Conservation (phyloP, 30 jellyfish, hydroid and myxozoan species). For the Hydractinia symbiolongicarpus region DNA sequence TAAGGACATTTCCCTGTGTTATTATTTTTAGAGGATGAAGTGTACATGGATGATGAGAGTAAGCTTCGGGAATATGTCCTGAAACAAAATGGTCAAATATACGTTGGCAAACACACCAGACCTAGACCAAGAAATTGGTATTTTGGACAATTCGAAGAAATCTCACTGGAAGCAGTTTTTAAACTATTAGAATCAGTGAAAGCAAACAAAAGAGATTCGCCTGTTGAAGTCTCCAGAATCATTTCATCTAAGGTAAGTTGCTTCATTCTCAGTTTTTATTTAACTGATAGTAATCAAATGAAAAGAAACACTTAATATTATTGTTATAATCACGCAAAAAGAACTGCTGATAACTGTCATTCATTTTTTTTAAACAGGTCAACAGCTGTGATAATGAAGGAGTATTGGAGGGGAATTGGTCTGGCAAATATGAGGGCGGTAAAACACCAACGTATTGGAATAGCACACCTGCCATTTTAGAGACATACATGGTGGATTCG, state of each 20-base stretch:
- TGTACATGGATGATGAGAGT: conserved; percentile 75
- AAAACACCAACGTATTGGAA: conserved; percentile 87
- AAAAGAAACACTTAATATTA: too few species aligned
- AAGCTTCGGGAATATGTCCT: conserved; percentile 61
- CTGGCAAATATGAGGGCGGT: conserved; percentile 92
- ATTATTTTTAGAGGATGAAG: conserved; percentile 69
- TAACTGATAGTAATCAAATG: too few species aligned
- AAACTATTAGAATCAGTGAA: conserved; percentile 41
- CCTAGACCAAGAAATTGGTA: conserved; percentile 65
- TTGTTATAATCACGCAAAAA: too few species aligned
- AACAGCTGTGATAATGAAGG: conserved; percentile 85
- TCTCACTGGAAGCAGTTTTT: conserved; percentile 63
- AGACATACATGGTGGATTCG: conserved; percentile 44
- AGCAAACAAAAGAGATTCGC: conserved; percentile 55
- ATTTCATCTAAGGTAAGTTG: conserved; percentile 69
- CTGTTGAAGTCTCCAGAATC: conserved; percentile 67
- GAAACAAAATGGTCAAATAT: conserved; percentile 66
- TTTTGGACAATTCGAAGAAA: conserved; percentile 97
- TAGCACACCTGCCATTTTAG: conserved; percentile 88
- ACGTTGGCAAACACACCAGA: conserved; percentile 57
- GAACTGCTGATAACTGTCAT: too few species aligned
- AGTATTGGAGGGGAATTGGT: conserved; percentile 91
- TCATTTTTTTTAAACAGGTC: conserved; percentile 39
- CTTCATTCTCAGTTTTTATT: neutral
- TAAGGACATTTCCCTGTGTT: too few species aligned